Base-by-base conservation (phyloP, 1,140 invertebrate species). In the Ctenoplectra terminalis region DNA sequence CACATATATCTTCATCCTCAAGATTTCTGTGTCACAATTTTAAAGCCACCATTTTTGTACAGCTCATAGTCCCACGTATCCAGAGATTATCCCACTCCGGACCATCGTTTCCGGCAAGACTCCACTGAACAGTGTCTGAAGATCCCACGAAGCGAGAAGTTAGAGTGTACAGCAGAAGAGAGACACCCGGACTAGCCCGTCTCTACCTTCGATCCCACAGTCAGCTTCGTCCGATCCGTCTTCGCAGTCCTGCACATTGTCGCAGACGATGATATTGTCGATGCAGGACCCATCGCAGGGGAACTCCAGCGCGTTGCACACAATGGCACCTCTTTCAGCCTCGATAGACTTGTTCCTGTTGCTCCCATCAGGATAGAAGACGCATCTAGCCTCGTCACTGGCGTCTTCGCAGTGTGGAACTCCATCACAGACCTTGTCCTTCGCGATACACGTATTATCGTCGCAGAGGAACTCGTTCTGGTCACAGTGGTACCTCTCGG, bases 361-460 rank as follows among this genome's bases (percentile, higher is more conserved):
- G n/a, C n/a, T n/a, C n/a, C n/a, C n/a, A n/a, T n/a, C n/a, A n/a
- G n/a, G n/a, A n/a, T n/a, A n/a, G n/a, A n/a, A n/a, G 17, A 71
- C 46, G 56, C 88, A 90, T 15, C 80, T 71, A 2, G 92, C 92
- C 89, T 97, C 96, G 92, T 98, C 98, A 9, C 95, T 96, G 1
- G 94, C 94, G 92, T 98, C 97, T 0, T 94, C 91, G 92, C 98
- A 99, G 85, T 99, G 96, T 1, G 89, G 43, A 0, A 94, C 91
- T 0, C 95, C 95, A 89, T 98, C 95, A 90, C 98, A 98, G 71
- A 97, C 95, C 60, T 94, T 87, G 1, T 93, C 85, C 0, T 93
- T 63, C 0, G 94, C 91, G 40, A 98, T 93, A 82, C 97, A 98
- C 0, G 2, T 31, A 2, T 92, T 94, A 2, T 91, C 91, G 85